Evolutionary conservation across 2,888 invertebrate species (phyloP), one percentile per base, ranked within the genome.

Genomic region (Lepidochrysops patricia): DNA sequence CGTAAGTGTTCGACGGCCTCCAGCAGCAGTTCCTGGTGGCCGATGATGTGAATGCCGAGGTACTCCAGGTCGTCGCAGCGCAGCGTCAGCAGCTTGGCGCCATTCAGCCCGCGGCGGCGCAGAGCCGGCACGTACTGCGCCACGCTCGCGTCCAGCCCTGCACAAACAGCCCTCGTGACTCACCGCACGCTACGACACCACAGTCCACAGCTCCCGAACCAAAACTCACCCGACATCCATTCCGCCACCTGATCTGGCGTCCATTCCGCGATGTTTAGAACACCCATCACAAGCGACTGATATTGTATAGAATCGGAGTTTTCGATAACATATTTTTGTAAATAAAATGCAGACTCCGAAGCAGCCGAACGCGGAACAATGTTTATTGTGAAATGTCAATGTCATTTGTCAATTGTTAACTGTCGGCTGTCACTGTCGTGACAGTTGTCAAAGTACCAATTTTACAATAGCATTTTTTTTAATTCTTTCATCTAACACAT

Each of bases 21-120:
- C 52, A 98, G 90, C 65, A 98, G 93, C 59, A 97, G 92, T 79
- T 98, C 98, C 80, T 98, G 97, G 79, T 98, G 98, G 7, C 98
- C 98, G 64, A 98, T 92, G 76, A 95, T 94, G 63, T 90, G 89
- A 74, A 98, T 94, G 23, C 97, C 96, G 60, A 98, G 90, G 76
- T 95, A 93, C 75, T 96, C 95, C 65, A 98, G 91, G 84, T 97
- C 97, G 77, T 97, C 96, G 57, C 96, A 94, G 62, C 96, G 93
- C 72, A 98, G 91, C 77, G 94, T 94, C 68, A 98, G 90, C 75
- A 98, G 90, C 72, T 94, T 93, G 69, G 93, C 91, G 5, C 97
- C 98, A 74, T 93, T 93, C 48, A 98, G 93, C 64, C 93, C 92
- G 74, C 96, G 94, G 76, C 94, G 94, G 61, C 94, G 90, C 80